Evolutionary conservation across 2,888 invertebrate genomes (phyloP).

Genomic region (Lypha dubia): DNA sequence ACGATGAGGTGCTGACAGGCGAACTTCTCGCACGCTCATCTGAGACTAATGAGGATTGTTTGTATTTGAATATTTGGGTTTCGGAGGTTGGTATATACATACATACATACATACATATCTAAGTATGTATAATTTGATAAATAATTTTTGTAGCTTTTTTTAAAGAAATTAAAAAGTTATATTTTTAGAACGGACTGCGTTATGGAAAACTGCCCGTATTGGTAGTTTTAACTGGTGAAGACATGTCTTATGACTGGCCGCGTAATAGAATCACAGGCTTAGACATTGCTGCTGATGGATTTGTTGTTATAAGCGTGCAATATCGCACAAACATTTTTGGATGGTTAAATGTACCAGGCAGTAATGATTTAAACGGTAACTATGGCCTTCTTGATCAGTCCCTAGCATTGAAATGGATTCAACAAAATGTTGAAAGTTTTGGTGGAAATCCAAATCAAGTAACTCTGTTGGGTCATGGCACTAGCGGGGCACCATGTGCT

Average conservation of each 20-base stretch:
- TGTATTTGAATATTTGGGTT: slow-evolving; percentile 95
- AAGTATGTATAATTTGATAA: no score
- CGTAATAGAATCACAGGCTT: slow-evolving; percentile 86
- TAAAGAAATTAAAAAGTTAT: background rate
- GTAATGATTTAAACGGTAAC: slow-evolving; percentile 87
- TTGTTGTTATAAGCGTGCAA: slow-evolving; percentile 88
- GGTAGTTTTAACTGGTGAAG: slow-evolving; percentile 83
- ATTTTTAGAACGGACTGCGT: slow-evolving; percentile 78
- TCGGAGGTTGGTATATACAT: slow-evolving; percentile 86
- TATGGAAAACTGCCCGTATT: slow-evolving; percentile 86
- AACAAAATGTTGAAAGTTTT: slow-evolving; percentile 90
- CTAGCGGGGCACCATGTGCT: slow-evolving; percentile 89
- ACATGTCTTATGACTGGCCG: slow-evolving; percentile 88
- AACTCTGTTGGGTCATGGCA: slow-evolving; percentile 91
- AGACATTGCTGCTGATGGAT: slow-evolving; percentile 88
- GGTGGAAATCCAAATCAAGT: slow-evolving; percentile 91
- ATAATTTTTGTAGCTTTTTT: background rate
- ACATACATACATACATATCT: no score
- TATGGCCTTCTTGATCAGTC: slow-evolving; percentile 94
- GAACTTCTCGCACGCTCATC: slow-evolving; percentile 74
- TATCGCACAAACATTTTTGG: slow-evolving; percentile 89
- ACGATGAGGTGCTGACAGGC: slow-evolving; percentile 79
- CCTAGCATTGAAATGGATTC: slow-evolving; percentile 90
- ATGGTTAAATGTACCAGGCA: slow-evolving; percentile 85
- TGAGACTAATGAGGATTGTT: slow-evolving; percentile 88